Percentiles rank a stretch among this genome's conserved stretches.
Evolutionary conservation across 2,888 invertebrate genomes (phyloP).

Genomic region (Drosophila aldrichi): DNA sequence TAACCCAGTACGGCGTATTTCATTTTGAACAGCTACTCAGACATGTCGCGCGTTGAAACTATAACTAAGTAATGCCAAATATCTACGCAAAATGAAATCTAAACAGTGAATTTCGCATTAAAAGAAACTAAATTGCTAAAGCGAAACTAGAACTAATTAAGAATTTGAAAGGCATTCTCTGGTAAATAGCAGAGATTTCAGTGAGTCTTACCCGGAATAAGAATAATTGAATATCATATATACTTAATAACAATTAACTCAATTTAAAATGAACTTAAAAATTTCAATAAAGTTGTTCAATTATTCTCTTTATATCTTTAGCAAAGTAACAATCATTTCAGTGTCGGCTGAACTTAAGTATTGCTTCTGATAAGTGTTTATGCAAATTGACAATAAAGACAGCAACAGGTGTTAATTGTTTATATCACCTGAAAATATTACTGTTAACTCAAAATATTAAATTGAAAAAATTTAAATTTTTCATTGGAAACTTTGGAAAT

Average conservation of each 20-base stretch:
- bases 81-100: neutral
- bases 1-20: neutral
- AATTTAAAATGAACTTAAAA: neutral
- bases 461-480: neutral
- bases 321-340: neutral
- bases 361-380: slow-evolving; percentile 27
- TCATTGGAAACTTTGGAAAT: neutral
- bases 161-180: neutral
- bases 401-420: slow-evolving; percentile 1
- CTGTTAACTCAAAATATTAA: too few species aligned
- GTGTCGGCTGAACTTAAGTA: neutral
- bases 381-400: slow-evolving; percentile 18
- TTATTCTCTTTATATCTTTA: neutral
- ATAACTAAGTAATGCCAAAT: neutral
- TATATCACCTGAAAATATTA: neutral
- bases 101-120: neutral
- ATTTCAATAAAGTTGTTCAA: neutral
- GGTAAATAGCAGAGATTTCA: neutral
- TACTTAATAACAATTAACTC: neutral
- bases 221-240: too few species aligned
- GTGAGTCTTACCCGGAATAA: too few species aligned
- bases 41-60: neutral
- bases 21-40: neutral
- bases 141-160: neutral
- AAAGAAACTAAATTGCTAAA: neutral